Evolutionary conservation across 1,140 invertebrate genomes (phyloP).

Genomic region (Goniozus legneri): DNA sequence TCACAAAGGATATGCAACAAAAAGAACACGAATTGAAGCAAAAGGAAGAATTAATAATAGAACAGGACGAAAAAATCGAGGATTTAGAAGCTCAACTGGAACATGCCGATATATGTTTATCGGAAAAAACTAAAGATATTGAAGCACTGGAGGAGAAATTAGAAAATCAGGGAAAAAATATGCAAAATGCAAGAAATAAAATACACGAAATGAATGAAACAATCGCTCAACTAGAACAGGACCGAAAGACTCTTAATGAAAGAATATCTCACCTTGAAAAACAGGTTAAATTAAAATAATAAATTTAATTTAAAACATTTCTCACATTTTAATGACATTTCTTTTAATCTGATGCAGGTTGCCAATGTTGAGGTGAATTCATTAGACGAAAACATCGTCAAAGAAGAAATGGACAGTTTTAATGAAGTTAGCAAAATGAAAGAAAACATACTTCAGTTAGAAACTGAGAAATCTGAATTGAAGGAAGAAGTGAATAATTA

Average conservation of each 20-base stretch:
- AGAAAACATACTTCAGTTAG: slow-evolving; percentile 6
- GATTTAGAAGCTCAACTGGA: slow-evolving; percentile 39
- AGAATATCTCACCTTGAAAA: not conserved
- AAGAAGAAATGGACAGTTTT: not conserved
- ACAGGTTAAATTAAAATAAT: not conserved
- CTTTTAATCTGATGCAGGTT: not conserved
- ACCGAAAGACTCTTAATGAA: not conserved
- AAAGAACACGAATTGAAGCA: slow-evolving; percentile 26
- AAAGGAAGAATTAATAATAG: slow-evolving; percentile 22
- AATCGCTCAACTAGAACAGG: too few species aligned
- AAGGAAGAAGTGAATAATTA: slow-evolving; percentile 21
- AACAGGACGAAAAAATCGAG: slow-evolving; percentile 28
- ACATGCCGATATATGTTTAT: slow-evolving; percentile 27
- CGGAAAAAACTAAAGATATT: slow-evolving; percentile 27
- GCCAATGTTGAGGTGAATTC: not conserved
- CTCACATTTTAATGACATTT: not conserved
- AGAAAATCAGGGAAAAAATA: slow-evolving; percentile 24
- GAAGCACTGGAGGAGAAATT: slow-evolving; percentile 38
- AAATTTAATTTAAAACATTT: not conserved
- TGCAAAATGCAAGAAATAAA: slow-evolving; percentile 19
- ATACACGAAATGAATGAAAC: slow-evolving; percentile 14
- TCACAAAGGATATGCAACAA: slow-evolving; percentile 22
- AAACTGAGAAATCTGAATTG: slow-evolving; percentile 14
- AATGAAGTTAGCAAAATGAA: not conserved
- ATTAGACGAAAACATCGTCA: not conserved